phyloP scores from a whole-genome alignment of 2,797 vertebrate species.

The Chelidonichthys spinosus region DNA sequence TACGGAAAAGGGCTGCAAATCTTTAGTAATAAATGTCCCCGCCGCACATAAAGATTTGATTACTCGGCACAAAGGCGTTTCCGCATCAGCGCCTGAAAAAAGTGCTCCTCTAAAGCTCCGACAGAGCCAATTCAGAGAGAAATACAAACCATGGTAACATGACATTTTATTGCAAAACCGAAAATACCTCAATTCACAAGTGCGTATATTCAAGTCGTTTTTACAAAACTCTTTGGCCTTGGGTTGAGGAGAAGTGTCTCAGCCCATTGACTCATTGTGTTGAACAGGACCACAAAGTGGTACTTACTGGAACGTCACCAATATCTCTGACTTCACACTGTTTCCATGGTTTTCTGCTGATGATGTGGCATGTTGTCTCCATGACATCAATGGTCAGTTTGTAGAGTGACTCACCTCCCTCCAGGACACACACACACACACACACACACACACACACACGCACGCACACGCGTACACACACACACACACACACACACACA shows the following conservation, averaged over 20 bases:
- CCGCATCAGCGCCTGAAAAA: too few species aligned
- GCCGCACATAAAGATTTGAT: too few species aligned
- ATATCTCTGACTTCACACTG: constrained; percentile 67
- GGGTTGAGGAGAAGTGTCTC: background rate
- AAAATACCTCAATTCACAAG: too few species aligned
- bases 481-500: constrained; percentile 4
- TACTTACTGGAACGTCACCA: constrained; percentile 66
- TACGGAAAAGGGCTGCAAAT: too few species aligned
- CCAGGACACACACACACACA: constrained; percentile 41
- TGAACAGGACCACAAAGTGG: background rate
- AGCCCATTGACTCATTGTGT: too few species aligned
- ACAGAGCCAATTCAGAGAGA: too few species aligned
- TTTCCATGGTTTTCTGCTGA: constrained; percentile 78
- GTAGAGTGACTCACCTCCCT: constrained; percentile 53
- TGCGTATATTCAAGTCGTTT: too few species aligned
- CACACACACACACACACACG: background rate
- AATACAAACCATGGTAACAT: too few species aligned
- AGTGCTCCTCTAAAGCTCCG: too few species aligned
- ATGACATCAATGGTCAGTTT: constrained; percentile 77
- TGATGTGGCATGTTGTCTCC: constrained; percentile 79
- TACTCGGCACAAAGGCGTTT: too few species aligned
- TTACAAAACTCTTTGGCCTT: background rate
- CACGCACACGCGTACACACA: constrained; percentile 4
- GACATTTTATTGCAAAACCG: too few species aligned
- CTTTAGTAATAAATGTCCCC: too few species aligned